A percentile compares a stretch with the other conserved stretches of the same genome.
Evolutionary conservation across 2,113 vertebrate genomes (phyloP).

Genomic region (Trematocara stigmaticum): DNA sequence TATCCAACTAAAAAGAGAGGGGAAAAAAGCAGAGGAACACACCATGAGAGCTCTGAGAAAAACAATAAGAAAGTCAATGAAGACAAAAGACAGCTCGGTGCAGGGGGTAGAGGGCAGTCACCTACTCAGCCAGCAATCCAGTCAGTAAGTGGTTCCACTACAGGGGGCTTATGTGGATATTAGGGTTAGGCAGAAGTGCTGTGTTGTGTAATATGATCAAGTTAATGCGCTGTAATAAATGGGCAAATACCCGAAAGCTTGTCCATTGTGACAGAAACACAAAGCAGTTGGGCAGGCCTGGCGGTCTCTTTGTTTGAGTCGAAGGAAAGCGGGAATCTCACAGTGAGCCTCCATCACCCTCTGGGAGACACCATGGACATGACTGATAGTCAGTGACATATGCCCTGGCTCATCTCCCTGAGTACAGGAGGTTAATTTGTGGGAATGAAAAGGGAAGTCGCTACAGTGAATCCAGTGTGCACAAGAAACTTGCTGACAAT

Average conservation of each 20-base stretch:
- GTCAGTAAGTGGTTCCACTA: conserved; percentile 37
- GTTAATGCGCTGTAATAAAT: conserved; percentile 65
- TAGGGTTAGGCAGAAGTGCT: conserved; percentile 38
- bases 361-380: conserved; percentile 5
- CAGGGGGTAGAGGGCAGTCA: not conserved
- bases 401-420: not conserved
- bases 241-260: conserved; percentile 54
- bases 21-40: not conserved
- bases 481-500: not conserved
- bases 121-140: conserved; percentile 14
- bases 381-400: conserved; percentile 38
- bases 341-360: conserved; percentile 21
- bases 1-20: not conserved
- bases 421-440: not conserved
- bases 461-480: not conserved
- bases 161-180: conserved; percentile 47
- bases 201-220: conserved; percentile 54
- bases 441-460: not conserved
- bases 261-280: conserved; percentile 57
- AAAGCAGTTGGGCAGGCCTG: conserved; percentile 39
- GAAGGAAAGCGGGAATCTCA: conserved; percentile 8
- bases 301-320: conserved; percentile 28
- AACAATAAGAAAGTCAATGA: conserved; percentile 13
- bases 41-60: not conserved
- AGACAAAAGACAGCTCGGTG: conserved; percentile 7